Conservation (phyloP, 2,888 invertebrate species). For the Agriotes lineatus region DNA sequence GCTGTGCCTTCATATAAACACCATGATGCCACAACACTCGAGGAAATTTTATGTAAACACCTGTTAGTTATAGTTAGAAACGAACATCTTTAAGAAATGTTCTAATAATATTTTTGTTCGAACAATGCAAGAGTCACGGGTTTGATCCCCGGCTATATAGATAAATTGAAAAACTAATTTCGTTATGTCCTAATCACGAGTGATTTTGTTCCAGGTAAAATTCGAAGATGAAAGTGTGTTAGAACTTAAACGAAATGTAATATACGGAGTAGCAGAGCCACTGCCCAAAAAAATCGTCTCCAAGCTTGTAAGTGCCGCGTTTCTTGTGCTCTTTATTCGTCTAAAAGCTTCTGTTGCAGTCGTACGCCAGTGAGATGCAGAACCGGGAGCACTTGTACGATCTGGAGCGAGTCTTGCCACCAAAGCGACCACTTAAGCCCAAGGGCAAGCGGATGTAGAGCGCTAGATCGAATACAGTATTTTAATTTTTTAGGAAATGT, state of each 20-base stretch:
- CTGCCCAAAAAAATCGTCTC: constrained; percentile 31
- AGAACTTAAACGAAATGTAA: constrained; percentile 67
- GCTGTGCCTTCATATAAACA: too few relatives aligned
- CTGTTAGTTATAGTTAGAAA: too few relatives aligned
- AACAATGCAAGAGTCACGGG: too few relatives aligned
- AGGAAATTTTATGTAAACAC: too few relatives aligned
- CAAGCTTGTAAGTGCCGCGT: constrained; percentile 30
- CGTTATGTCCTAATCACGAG: too few relatives aligned
- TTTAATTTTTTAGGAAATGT: constrained; percentile 3
- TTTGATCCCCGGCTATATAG: too few relatives aligned
- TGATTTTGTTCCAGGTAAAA: constrained; percentile 63
- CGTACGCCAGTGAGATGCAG: constrained; percentile 68
- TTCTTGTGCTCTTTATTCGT: too few relatives aligned
- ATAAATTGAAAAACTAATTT: too few relatives aligned
- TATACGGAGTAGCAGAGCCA: constrained; percentile 24
- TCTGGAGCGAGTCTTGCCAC: constrained; percentile 61
- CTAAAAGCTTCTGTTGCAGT: constrained; percentile 60
- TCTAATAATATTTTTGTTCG: too few relatives aligned
- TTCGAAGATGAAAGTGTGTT: constrained; percentile 68
- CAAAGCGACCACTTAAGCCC: constrained; percentile 57
- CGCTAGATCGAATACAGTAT: constrained; percentile 10
- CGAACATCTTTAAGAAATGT: too few relatives aligned
- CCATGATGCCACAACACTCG: too few relatives aligned
- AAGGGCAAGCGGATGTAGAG: constrained; percentile 8
- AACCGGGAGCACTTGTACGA: constrained; percentile 68